phyloP scores from a whole-genome alignment of 2,888 invertebrate species.

The Pristionchus japonicus region DNA sequence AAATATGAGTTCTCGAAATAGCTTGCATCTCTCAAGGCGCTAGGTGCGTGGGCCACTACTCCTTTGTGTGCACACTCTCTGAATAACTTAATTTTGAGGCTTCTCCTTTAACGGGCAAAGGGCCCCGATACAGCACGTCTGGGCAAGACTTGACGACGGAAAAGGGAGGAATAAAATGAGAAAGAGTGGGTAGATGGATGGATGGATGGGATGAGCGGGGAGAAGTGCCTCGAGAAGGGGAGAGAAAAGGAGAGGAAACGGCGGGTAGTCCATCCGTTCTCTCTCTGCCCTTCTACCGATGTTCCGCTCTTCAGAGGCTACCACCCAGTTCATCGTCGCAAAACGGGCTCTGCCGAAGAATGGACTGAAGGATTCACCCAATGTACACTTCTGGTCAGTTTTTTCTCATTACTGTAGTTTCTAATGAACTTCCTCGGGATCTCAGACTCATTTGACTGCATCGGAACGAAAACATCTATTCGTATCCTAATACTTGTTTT shows the following conservation, averaged over 20 bases:
- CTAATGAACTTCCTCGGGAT: not conserved
- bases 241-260: not conserved
- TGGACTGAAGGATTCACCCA: conserved; percentile 32
- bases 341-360: conserved; percentile 23
- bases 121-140: not conserved
- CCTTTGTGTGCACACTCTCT: not conserved
- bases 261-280: not conserved
- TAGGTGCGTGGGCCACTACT: too few relatives aligned
- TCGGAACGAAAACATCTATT: too few relatives aligned
- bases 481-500: not conserved
- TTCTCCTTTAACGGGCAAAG: not conserved
- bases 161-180: conserved; percentile 5
- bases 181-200: not conserved
- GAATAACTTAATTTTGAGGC: not conserved
- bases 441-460: too few relatives aligned
- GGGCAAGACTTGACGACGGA: not conserved
- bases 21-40: too few relatives aligned
- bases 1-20: too few relatives aligned
- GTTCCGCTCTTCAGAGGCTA: conserved; percentile 18
- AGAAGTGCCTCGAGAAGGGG: not conserved
- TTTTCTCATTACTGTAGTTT: too few relatives aligned
- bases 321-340: conserved; percentile 37
- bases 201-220: conserved; percentile 12
- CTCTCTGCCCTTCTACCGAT: not conserved
- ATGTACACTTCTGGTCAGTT: conserved; percentile 23